A percentile compares a stretch with the other conserved stretches of the same genome.
Conservation (phyloP, 2,888 invertebrate species). For the Geophilus truncorum region DNA sequence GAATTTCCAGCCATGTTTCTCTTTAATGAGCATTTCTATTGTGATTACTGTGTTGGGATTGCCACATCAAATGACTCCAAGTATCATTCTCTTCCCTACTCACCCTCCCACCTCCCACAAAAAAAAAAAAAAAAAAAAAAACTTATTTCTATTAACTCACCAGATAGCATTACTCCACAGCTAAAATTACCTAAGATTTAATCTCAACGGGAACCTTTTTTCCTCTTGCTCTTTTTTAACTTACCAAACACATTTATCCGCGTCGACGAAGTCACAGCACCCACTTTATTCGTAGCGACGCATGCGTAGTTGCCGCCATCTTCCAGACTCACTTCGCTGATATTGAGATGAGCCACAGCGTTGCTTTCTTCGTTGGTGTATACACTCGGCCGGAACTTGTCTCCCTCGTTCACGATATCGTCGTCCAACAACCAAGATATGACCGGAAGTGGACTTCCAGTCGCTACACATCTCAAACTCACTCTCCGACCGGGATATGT, state of each 20-base stretch:
- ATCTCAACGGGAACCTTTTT: background rate
- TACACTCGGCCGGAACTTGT: background rate
- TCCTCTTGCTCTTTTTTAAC: no score
- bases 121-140: background rate
- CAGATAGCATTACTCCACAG: background rate
- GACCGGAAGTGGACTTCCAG: slow-evolving; percentile 47
- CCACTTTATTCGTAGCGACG: slow-evolving; percentile 64
- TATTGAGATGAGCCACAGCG: slow-evolving; percentile 85
- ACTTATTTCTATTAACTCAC: slow-evolving; percentile 34
- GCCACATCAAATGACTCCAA: background rate
- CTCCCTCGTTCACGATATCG: background rate
- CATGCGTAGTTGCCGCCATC: slow-evolving; percentile 89
- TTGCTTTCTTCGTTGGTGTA: slow-evolving; percentile 53
- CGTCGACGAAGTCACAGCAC: slow-evolving; percentile 76
- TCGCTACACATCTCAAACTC: slow-evolving; percentile 61
- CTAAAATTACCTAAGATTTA: background rate
- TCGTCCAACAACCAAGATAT: slow-evolving; percentile 44
- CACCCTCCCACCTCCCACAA: background rate
- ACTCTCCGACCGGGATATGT: slow-evolving; percentile 70
- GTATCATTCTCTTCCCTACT: background rate
- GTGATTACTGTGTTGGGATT: background rate
- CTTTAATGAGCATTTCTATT: background rate
- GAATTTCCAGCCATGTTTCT: background rate
- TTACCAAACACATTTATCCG: slow-evolving; percentile 81
- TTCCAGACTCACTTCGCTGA: slow-evolving; percentile 81